Base-by-base conservation (phyloP, 2,888 invertebrate species). In the Ditylenchus weischeri region DNA sequence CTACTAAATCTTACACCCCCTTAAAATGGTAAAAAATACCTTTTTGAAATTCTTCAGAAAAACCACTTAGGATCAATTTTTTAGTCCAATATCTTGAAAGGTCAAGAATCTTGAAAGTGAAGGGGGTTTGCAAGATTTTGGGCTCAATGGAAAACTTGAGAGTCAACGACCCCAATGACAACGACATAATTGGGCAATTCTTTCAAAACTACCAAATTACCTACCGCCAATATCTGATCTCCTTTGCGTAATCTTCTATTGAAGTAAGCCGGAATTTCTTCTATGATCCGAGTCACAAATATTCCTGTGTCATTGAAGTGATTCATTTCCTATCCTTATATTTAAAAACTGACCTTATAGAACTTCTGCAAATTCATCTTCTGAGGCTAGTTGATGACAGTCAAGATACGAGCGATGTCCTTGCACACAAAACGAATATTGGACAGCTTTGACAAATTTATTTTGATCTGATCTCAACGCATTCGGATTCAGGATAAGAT, bases 271-370 rank as follows among this genome's bases (percentile, higher is more conserved):
- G 96, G 95, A 65, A 96, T 96, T 38, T 93, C 94, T 71, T 94
- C 93, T 89, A 96, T 95, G 76, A 98, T 91, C 87, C 98, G 96
- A 62, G 98, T 98, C 81, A 98, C 93, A 86, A 94, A 98, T 84
- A 98, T 98, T 78, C 96, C 96, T 87, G 95, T 93, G 86, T 98
- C 96, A 72, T 95, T 95, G 68, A 94, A 94, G 86, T 95, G 93
- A 87, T 98, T 98, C 95, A 87, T 98, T 98, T 75, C 94, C 95
- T 18, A 71, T 38, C n/a, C n/a, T n/a, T n/a, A n/a, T n/a, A n/a
- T n/a, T n/a, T n/a, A n/a, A n/a, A n/a, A n/a, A n/a, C 13, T 13
- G 18, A 79, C 87, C 86, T 91, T 91, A 86, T 93, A 96, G 78
- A 93, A 89, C 84, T 93, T 92, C 69, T 93, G 88, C 78, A 99